These are phyloP conservation scores for Aleiodes alternator DNA, from an alignment of 2,888 invertebrate genomes.

Conservation along the genomic window DNA sequence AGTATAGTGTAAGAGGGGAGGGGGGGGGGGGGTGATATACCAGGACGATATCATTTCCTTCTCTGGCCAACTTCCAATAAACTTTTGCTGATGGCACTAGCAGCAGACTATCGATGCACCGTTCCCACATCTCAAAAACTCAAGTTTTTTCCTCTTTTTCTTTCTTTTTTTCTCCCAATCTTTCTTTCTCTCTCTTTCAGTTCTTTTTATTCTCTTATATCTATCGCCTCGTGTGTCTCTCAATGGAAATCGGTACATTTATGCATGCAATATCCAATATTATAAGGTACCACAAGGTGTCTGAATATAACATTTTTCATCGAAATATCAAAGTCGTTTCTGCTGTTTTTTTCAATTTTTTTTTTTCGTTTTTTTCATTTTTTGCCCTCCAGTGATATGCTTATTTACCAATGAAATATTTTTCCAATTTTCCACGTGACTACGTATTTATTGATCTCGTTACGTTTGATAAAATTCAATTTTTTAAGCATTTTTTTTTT, in stretches of 20 bases:
- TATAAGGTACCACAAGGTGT: slow-evolving; percentile 53
- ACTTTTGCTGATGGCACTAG: slow-evolving; percentile 47
- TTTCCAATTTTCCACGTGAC: slow-evolving; percentile 43
- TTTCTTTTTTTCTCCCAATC: not conserved
- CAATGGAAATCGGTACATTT: slow-evolving; percentile 59
- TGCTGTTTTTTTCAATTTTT: slow-evolving; percentile 18
- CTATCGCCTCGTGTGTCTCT: slow-evolving; percentile 33
- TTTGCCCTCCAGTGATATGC: not conserved
- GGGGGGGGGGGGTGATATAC: no score
- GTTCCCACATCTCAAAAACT: slow-evolving; percentile 4
- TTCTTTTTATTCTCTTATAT: slow-evolving; percentile 1
- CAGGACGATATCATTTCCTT: slow-evolving; percentile 53
- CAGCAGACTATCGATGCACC: slow-evolving; percentile 44
- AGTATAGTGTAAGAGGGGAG: not conserved
- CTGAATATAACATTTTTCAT: slow-evolving; percentile 27
- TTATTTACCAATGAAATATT: slow-evolving; percentile 36
- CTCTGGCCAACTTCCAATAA: slow-evolving; percentile 58
- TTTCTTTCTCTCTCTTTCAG: not conserved
- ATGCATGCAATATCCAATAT: slow-evolving; percentile 58
- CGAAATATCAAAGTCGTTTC: slow-evolving; percentile 41
- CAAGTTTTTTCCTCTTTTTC: not conserved
- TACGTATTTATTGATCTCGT: not conserved
- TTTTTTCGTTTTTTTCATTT: not conserved
- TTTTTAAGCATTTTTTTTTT: not conserved
- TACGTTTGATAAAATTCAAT: not conserved